A percentile compares a stretch with the other conserved stretches of the same genome.
phyloP scores from a whole-genome alignment of 1,140 invertebrate genomes.

The Ladona fulva region DNA sequence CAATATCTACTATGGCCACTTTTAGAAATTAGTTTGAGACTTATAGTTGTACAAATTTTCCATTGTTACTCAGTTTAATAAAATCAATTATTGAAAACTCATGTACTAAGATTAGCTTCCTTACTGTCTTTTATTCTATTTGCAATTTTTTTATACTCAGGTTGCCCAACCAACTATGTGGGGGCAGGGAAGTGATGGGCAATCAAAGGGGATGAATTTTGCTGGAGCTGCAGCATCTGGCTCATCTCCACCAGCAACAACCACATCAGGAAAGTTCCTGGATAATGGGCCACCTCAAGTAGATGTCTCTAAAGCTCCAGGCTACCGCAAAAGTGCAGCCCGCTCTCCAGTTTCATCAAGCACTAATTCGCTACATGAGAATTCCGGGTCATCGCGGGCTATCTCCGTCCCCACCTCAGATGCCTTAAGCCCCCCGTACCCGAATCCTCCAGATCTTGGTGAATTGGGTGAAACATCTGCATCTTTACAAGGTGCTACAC shows the following conservation, averaged over 20 bases:
- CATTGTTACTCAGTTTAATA: too few species aligned
- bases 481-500: conserved; percentile 29
- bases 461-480: conserved; percentile 31
- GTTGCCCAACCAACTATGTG: conserved; percentile 52
- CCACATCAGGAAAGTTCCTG: conserved; percentile 41
- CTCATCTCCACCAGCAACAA: conserved; percentile 34
- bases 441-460: conserved; percentile 30
- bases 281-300: conserved; percentile 50
- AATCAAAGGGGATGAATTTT: conserved; percentile 58
- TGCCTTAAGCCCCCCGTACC: conserved; percentile 21
- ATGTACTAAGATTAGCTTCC: too few species aligned
- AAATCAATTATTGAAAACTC: too few species aligned
- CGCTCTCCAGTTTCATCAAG: conserved; percentile 63
- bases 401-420: conserved; percentile 23
- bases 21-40: too few species aligned
- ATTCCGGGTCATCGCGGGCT: conserved; percentile 18
- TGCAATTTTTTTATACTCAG: conserved; percentile 21
- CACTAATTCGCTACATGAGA: conserved; percentile 41
- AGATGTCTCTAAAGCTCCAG: conserved; percentile 71
- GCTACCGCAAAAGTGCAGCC: conserved; percentile 59
- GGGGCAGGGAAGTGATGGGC: conserved; percentile 53
- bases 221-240: conserved; percentile 60
- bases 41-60: too few species aligned
- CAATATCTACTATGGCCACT: too few species aligned
- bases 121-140: too few species aligned